Percentiles rank a stretch among this genome's conserved stretches.
Evolutionary conservation across 2,797 vertebrate genomes (phyloP).

Genomic region (Muscicapa comitata): DNA sequence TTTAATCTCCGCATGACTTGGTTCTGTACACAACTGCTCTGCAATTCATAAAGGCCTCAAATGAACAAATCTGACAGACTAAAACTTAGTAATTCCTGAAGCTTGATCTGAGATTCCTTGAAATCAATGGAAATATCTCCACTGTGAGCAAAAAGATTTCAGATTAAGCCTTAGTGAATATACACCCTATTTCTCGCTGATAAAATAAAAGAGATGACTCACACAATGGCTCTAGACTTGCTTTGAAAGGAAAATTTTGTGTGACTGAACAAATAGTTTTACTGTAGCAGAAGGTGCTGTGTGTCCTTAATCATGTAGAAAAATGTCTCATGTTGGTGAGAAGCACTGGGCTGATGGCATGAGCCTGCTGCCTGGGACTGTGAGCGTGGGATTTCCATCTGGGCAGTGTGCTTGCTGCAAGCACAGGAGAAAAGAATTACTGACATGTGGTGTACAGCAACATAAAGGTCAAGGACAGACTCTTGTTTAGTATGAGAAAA

Average conservation of each 20-base stretch:
- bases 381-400: constrained; percentile 26
- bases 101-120: not conserved
- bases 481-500: not conserved
- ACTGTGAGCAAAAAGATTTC: not conserved
- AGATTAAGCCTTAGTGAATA: not conserved
- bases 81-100: not conserved
- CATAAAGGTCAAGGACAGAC: not conserved
- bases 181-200: not conserved
- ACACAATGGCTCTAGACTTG: not conserved
- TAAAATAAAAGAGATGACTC: constrained; percentile 4
- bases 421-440: not conserved
- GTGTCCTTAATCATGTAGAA: not conserved
- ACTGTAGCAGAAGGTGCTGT: not conserved
- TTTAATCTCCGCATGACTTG: not conserved
- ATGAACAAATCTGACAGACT: not conserved
- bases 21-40: not conserved
- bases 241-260: not conserved
- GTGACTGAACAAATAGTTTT: constrained; percentile 3
- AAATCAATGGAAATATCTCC: not conserved
- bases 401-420: not conserved
- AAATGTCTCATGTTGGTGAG: not conserved
- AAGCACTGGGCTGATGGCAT: not conserved
- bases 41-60: not conserved
- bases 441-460: not conserved
- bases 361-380: not conserved